Evolutionary conservation across 2,888 invertebrate species (phyloP).

Genomic region (Tipula lateralis): DNA sequence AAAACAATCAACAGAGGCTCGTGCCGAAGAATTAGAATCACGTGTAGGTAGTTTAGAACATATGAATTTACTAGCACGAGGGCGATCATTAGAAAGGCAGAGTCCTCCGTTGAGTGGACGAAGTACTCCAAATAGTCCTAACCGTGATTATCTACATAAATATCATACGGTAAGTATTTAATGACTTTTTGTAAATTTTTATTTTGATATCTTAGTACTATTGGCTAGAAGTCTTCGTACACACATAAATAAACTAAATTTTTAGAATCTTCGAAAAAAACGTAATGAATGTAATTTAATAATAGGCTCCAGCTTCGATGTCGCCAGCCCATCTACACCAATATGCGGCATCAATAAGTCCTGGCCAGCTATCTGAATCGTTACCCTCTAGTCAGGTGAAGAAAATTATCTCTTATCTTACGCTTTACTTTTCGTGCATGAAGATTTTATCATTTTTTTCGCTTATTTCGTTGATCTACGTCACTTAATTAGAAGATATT

Average conservation of each 20-base stretch:
- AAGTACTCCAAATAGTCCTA: slow-evolving; percentile 81
- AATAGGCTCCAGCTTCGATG: slow-evolving; percentile 84
- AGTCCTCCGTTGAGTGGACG: slow-evolving; percentile 86
- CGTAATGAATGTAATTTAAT: slow-evolving; percentile 12
- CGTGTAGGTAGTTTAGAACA: slow-evolving; percentile 92
- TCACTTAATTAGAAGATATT: neutral
- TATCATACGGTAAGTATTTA: slow-evolving; percentile 83
- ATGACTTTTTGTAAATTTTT: slow-evolving; percentile 13
- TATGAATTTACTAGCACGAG: slow-evolving; percentile 76
- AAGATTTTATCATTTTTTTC: slow-evolving; percentile 21
- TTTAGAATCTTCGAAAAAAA: neutral
- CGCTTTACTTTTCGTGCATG: slow-evolving; percentile 20
- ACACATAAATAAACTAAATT: neutral
- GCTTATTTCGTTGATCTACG: slow-evolving; percentile 3
- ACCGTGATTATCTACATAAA: slow-evolving; percentile 82
- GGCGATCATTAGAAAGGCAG: slow-evolving; percentile 63
- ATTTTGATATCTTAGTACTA: neutral
- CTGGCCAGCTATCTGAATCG: slow-evolving; percentile 66
- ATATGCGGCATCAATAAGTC: slow-evolving; percentile 60
- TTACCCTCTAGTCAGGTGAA: slow-evolving; percentile 74
- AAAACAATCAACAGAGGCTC: slow-evolving; percentile 92
- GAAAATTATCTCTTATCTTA: neutral
- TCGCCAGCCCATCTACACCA: slow-evolving; percentile 80
- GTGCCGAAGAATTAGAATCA: slow-evolving; percentile 96
- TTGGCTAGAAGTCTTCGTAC: neutral